Evolutionary conservation across 1,140 invertebrate genomes (phyloP).

Genomic region (Nasonia longicornis): DNA sequence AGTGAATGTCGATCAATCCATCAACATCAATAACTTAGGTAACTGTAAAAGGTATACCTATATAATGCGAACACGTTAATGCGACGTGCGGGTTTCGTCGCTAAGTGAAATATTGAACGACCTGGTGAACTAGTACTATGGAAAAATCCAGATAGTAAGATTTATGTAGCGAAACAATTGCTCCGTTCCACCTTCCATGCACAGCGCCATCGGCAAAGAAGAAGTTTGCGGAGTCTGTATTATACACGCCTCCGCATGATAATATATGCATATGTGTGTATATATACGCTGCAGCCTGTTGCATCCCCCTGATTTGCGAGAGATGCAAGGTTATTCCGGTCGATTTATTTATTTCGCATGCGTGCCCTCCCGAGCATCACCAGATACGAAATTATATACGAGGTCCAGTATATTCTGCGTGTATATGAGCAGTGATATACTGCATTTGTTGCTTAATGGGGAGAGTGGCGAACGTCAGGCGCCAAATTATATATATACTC

Average conservation of each 20-base stretch:
- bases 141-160: neutral
- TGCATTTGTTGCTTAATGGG: too few species aligned
- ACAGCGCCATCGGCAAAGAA: neutral
- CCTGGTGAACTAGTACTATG: neutral
- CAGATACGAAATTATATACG: neutral
- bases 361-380: neutral
- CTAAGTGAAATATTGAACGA: neutral
- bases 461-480: too few species aligned
- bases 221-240: neutral
- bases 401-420: neutral
- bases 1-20: too few species aligned
- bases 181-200: neutral
- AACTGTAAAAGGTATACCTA: too few species aligned
- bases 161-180: neutral
- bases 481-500: too few species aligned
- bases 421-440: neutral
- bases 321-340: conserved; percentile 2
- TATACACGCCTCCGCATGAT: neutral
- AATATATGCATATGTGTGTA: neutral
- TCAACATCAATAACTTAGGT: too few species aligned
- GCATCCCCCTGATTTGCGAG: neutral
- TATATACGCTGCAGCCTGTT: neutral
- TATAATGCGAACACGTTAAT: neutral
- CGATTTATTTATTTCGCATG: conserved; percentile 37
- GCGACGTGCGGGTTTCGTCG: neutral